Evolutionary conservation across 2,113 vertebrate species (phyloP).

Genomic region (Tetraodon nigroviridis): DNA sequence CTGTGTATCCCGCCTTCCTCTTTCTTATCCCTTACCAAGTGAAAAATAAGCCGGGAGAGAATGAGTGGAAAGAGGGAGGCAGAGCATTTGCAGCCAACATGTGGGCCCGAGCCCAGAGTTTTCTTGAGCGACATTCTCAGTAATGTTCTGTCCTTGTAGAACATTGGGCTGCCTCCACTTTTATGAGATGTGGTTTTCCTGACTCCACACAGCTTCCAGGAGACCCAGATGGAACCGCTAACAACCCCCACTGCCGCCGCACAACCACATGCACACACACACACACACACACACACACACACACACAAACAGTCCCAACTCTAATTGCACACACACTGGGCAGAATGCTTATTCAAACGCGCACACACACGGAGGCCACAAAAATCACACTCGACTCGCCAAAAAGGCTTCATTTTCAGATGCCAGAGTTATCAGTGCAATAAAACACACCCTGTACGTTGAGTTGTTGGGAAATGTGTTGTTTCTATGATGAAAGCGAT

Average conservation of each 20-base stretch:
- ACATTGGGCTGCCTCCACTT: conserved; percentile 98
- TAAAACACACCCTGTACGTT: conserved; percentile 8
- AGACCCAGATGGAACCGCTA: conserved; percentile 97
- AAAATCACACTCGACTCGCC: conserved; percentile 44
- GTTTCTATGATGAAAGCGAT: conserved; percentile 12
- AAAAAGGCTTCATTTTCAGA: conserved; percentile 63
- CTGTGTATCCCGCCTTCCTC: conserved; percentile 62
- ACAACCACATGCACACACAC: conserved; percentile 54
- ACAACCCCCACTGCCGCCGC: conserved; percentile 66
- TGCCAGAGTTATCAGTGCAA: conserved; percentile 13
- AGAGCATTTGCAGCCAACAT: conserved; percentile 81
- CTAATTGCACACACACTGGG: not conserved
- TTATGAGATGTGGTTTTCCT: conserved; percentile 99
- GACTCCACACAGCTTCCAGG: conserved; percentile 92
- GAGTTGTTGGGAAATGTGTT: conserved; percentile 15
- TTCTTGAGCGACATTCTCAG: conserved; percentile 98
- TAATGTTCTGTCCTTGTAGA: conserved; percentile 99
- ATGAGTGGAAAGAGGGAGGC: conserved; percentile 23
- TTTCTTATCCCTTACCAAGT: conserved; percentile 61
- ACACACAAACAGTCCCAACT: conserved; percentile 19
- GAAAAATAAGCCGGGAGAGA: conserved; percentile 52
- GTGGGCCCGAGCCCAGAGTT: conserved; percentile 83
- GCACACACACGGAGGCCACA: conserved; percentile 19
- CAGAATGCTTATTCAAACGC: not conserved
- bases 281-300: conserved; percentile 51